Conservation (phyloP, 2,888 invertebrate species). For the Napeogenes sylphis region DNA sequence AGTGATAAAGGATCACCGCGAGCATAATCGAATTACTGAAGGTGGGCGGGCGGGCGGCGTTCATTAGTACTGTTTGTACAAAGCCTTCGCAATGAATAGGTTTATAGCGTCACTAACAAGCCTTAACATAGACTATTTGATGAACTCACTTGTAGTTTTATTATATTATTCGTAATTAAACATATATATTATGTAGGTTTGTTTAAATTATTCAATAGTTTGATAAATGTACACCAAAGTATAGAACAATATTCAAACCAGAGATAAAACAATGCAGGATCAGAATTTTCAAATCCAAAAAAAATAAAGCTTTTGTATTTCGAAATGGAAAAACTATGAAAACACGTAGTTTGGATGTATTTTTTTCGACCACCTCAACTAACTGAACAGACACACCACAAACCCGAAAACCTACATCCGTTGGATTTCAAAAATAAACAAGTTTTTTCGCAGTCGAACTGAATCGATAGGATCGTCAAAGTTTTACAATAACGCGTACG, state of each 20-base stretch:
- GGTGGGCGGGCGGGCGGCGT: conserved; percentile 38
- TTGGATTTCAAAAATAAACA: conserved; percentile 67
- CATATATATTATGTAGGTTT: too few species aligned
- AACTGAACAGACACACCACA: conserved; percentile 60
- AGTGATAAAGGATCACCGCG: conserved; percentile 47
- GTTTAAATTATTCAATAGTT: neutral
- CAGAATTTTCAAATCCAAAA: conserved; percentile 2
- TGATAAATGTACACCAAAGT: neutral
- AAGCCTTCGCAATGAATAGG: conserved; percentile 58
- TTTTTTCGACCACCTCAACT: conserved; percentile 29
- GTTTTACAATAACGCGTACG: conserved; percentile 59
- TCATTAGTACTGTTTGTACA: conserved; percentile 66
- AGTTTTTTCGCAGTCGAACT: conserved; percentile 53
- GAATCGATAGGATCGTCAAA: conserved; percentile 72
- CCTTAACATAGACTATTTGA: conserved; percentile 47
- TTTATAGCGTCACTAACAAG: conserved; percentile 55
- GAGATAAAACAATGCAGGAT: neutral
- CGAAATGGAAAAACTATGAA: conserved; percentile 48
- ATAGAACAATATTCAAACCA: neutral
- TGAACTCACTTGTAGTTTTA: conserved; percentile 29
- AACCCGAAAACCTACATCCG: conserved; percentile 73
- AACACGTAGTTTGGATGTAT: conserved; percentile 18
- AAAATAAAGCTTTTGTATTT: conserved; percentile 37
- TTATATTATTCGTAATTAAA: conserved; percentile 1
- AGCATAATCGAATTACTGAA: conserved; percentile 55